Evolutionary conservation across 2,797 vertebrate species (phyloP), one percentile per base, ranked within the genome.

Genomic region (Manis javanica): DNA sequence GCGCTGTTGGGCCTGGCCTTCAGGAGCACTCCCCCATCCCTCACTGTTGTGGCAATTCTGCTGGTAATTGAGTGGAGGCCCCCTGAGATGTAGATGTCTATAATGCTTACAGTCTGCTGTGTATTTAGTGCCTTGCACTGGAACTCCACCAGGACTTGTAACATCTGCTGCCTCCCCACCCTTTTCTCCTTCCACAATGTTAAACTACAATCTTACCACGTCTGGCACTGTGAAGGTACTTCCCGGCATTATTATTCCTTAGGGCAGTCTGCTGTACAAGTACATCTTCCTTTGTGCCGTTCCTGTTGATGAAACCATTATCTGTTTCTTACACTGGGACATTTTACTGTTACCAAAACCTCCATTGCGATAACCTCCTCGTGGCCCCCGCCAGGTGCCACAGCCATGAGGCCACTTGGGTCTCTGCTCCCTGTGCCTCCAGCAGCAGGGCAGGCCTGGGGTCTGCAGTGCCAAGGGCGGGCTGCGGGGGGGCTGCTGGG

Each of bases 241-340:
- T 99, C 98, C 99, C 99, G 98, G 99, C 99, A 99, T 99, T 99
- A 98, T 99, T 99, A 99, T 99, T 99, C 99, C 99, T 99, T 98
- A 99, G 99, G 99, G 99, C 99, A 98, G 99, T 99, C 99, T 9
- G 46, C 46, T 46, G 46, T 46, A 46, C 46, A 46, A 46, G 46
- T 12, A 46, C 46, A 46, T 46, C 46, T 46, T 46, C 46, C 10
- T 46, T 46, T 46, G 46, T 11, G 46, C 46, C 1, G 10, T 46
- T 46, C 10, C 46, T 46, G 46, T 46, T 46, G 46, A 46, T 11
- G 46, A 46, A 46, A 46, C 46, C 10, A 9, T 46, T 46, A 46
- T 46, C 46, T 11, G 46, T 46, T 46, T 46, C 46, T 46, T 11
- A 46, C 46, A 46, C 46, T 46, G 46, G 46, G 11, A 9, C 9